Evolutionary conservation across 2,888 invertebrate genomes (phyloP).

Genomic region (Chouioia cunea): DNA sequence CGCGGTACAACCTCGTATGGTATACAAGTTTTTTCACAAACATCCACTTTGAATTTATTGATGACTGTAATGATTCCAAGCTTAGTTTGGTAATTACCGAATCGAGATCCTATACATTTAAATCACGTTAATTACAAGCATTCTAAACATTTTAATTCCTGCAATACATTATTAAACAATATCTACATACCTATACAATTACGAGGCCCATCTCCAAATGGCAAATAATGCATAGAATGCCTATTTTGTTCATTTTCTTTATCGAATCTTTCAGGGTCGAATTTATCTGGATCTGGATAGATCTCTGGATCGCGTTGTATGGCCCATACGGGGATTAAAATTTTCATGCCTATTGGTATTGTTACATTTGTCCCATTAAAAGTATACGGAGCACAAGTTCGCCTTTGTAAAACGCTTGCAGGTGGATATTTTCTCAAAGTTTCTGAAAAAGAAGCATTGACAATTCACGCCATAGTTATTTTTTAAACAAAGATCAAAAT

Average conservation of each 20-base stretch:
- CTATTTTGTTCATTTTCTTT: constrained; percentile 41
- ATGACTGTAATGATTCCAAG: constrained; percentile 61
- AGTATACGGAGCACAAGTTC: constrained; percentile 50
- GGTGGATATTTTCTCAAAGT: constrained; percentile 56
- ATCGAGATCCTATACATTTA: constrained; percentile 52
- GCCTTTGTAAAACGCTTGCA: constrained; percentile 47
- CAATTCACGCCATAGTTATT: neutral
- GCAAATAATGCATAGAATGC: constrained; percentile 53
- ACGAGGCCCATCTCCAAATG: constrained; percentile 55
- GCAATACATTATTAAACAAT: too few species aligned
- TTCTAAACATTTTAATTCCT: neutral
- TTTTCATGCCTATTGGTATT: constrained; percentile 47
- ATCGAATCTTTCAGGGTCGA: constrained; percentile 56
- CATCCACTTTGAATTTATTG: constrained; percentile 58
- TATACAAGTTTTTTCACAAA: constrained; percentile 57
- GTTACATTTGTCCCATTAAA: constrained; percentile 52
- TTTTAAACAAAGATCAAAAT: neutral
- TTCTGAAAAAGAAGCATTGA: constrained; percentile 50
- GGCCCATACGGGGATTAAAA: constrained; percentile 52
- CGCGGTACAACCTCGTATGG: constrained; percentile 52
- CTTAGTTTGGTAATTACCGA: constrained; percentile 62
- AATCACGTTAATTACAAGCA: neutral
- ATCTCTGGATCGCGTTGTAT: constrained; percentile 54
- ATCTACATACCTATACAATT: constrained; percentile 54
- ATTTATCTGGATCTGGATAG: constrained; percentile 53